Base-by-base conservation (phyloP, 2,797 vertebrate species). In the Micromesistius poutassou region DNA sequence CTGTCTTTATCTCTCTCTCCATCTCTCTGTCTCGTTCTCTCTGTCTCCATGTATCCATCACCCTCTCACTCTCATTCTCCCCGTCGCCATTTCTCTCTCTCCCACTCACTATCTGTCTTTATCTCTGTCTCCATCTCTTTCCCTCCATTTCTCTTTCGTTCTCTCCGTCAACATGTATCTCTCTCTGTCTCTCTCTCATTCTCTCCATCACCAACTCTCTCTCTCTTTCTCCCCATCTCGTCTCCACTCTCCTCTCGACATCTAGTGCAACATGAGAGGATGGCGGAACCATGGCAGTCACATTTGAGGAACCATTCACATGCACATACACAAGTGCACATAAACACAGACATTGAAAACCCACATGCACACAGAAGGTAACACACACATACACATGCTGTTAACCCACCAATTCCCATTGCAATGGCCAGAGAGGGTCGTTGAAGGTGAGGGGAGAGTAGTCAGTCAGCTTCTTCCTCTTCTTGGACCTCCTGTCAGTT, bases 371-470 rank as follows among this genome's bases (percentile, higher is more conserved):
- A 77, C 74, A 82, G 28, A 73, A 19, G n/a, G 5, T 7, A 38
- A 81, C 36, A 83, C 28, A 80, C 3, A 78, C 77, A 85, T 35
- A 76, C 50, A 75, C 74, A 19, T 72, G 75, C 81, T 80, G 46
- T 75, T 28, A n/a, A 94, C 94, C 85, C 92, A 96, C 94, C 92
- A 94, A 89, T 90, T 95, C 92, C 91, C 92, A 94, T 86, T 92
- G 89, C 91, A 92, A 78, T 89, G 94, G 92, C 93, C 95, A 96
- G 81, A 93, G 94, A 81, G 95, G 95, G 92, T 96, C 95, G 92
- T 96, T 96, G 94, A 96, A 95, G 93, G 94, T 90, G 93, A 95
- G 93, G 90, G 86, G 89, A 86, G 86, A 89, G 87, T 93, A 93
- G 93, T 91, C 92, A 87, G 92, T 95, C 84, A 89, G 91, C 85